phyloP scores from a whole-genome alignment of 2,888 invertebrate genomes.

The Lacanobia oleracea region DNA sequence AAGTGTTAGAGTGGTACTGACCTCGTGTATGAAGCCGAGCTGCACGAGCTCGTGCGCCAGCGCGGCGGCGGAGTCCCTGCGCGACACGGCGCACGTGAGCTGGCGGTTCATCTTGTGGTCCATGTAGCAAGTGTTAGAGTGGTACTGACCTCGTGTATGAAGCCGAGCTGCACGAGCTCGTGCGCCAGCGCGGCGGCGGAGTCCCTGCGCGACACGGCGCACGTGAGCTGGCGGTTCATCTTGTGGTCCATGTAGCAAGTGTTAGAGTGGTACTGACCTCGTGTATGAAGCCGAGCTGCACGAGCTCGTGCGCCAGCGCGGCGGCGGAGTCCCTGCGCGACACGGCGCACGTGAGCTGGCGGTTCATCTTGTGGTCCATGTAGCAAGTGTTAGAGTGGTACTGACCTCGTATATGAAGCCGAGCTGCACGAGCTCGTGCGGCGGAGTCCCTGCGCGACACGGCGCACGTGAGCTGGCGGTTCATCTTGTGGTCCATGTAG shows the following conservation, averaged over 20 bases:
- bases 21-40: too few species aligned
- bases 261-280: constrained; percentile 91
- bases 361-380: constrained; percentile 99
- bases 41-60: too few species aligned
- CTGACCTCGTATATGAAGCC: constrained; percentile 99
- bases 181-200: constrained; percentile 96
- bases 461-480: constrained; percentile 98
- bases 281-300: constrained; percentile 99
- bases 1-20: too few species aligned
- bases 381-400: too few species aligned
- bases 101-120: too few species aligned
- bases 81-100: too few species aligned
- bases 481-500: constrained; percentile 99
- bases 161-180: constrained; percentile 98
- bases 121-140: too few species aligned
- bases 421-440: constrained; percentile 97
- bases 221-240: constrained; percentile 99
- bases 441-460: constrained; percentile 96
- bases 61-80: too few species aligned
- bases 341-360: constrained; percentile 98
- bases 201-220: constrained; percentile 96
- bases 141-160: constrained; percentile 96
- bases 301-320: constrained; percentile 97
- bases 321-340: constrained; percentile 96
- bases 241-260: constrained; percentile 96